Evolutionary conservation across 53 echinoderm and acorn worm species (phyloP).

Genomic region (Astropecten irregularis): DNA sequence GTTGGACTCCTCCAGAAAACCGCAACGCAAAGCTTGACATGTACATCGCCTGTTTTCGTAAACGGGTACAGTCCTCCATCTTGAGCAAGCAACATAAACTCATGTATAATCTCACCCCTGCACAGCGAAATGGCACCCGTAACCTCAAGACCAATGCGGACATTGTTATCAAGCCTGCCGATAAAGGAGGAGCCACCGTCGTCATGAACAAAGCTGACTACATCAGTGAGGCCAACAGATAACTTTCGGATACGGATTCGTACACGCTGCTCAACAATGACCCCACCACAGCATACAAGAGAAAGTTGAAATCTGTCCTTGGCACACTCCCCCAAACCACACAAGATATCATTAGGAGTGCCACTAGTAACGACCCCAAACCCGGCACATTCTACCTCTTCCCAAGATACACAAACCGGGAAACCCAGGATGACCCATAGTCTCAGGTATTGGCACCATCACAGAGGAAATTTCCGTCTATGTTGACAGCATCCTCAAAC

Average conservation of each 20-base stretch:
- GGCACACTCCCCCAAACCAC: not conserved
- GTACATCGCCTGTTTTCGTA: not conserved
- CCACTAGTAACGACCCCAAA: not conserved
- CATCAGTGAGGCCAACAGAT: not conserved
- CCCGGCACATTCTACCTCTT: not conserved
- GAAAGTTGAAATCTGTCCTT: not conserved
- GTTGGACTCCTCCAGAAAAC: constrained; percentile 9
- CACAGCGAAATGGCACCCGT: not conserved
- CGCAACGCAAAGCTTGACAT: not conserved
- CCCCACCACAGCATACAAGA: not conserved
- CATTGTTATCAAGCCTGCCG: constrained; percentile 10
- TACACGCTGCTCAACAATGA: not conserved
- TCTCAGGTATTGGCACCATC: not conserved
- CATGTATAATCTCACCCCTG: not conserved
- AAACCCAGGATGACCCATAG: not conserved
- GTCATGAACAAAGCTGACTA: not conserved
- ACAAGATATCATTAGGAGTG: not conserved
- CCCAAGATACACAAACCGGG: constrained; percentile 21
- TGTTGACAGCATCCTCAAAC: not conserved
- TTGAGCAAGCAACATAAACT: not conserved
- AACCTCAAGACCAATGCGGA: not conserved
- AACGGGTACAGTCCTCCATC: not conserved
- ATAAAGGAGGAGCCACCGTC: constrained; percentile 16
- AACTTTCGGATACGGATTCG: not conserved
- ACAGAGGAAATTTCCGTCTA: not conserved